phyloP scores from a whole-genome alignment of 2,888 invertebrate species.

The Pollenia angustigena region DNA sequence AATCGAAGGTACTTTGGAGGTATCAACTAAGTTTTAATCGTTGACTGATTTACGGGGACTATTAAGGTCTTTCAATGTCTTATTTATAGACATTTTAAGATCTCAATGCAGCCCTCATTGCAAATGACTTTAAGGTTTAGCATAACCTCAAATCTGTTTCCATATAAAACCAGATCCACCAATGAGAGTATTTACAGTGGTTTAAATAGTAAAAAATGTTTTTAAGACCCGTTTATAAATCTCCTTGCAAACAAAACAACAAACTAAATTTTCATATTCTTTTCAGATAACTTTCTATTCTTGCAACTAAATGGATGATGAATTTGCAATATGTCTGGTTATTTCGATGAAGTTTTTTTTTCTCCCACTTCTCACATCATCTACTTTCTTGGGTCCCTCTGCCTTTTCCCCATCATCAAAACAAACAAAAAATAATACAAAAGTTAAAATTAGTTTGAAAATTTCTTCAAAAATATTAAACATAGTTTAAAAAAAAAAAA shows the following conservation, averaged over 20 bases:
- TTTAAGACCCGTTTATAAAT: too few relatives aligned
- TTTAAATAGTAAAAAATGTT: too few relatives aligned
- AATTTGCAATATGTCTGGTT: constrained; percentile 67
- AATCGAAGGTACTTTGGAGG: too few relatives aligned
- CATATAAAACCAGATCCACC: too few relatives aligned
- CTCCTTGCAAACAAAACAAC: not conserved
- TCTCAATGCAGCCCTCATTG: too few relatives aligned
- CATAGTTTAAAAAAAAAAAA: constrained; percentile 16
- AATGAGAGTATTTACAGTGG: too few relatives aligned
- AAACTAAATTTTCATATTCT: not conserved
- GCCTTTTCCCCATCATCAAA: constrained; percentile 1
- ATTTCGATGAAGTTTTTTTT: constrained; percentile 44
- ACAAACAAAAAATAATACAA: constrained; percentile 15
- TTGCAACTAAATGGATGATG: constrained; percentile 60
- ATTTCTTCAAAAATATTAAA: constrained; percentile 60
- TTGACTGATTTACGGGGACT: too few relatives aligned
- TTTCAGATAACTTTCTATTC: constrained; percentile 6
- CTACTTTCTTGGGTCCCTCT: not conserved
- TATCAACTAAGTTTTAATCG: too few relatives aligned
- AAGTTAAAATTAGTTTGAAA: constrained; percentile 66
- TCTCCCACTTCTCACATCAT: not conserved
- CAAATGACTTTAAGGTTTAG: too few relatives aligned
- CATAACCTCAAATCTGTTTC: too few relatives aligned
- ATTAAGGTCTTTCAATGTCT: too few relatives aligned
- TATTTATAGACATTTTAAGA: too few relatives aligned